Conservation (phyloP, 2,888 invertebrate genomes). For the Teleogryllus oceanicus region DNA sequence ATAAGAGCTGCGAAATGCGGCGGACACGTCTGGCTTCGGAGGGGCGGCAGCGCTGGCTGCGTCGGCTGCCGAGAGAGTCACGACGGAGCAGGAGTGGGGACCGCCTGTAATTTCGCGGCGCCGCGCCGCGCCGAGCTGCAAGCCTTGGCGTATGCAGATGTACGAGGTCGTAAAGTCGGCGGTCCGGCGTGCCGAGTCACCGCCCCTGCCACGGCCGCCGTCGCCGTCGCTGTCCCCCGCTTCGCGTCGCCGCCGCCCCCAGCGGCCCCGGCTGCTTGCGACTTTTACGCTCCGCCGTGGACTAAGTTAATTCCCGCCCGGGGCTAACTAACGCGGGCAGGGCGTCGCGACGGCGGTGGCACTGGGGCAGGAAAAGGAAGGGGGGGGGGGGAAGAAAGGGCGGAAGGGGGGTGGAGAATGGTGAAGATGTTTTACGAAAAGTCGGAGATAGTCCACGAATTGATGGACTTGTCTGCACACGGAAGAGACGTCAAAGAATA, state of each 20-base stretch:
- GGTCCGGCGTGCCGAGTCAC: not conserved
- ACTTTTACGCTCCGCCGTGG: not conserved
- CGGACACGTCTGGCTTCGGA: no score
- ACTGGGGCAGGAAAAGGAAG: no score
- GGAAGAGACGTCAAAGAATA: no score
- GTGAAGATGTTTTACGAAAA: no score
- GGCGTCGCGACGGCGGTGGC: no score
- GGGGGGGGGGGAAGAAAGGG: no score
- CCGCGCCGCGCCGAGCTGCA: not conserved
- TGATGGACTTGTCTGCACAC: no score
- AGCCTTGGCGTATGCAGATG: not conserved
- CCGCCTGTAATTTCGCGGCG: not conserved
- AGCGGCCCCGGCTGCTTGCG: not conserved
- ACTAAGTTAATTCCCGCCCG: conserved; percentile 1
- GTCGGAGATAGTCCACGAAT: no score
- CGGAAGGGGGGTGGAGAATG: no score
- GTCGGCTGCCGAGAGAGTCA: not conserved
- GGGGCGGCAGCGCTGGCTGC: not conserved
- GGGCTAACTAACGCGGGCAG: not conserved
- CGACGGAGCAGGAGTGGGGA: not conserved
- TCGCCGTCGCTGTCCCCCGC: not conserved
- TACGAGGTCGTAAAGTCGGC: not conserved
- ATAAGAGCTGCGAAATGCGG: not conserved
- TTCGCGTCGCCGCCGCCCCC: not conserved
- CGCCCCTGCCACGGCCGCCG: not conserved